phyloP scores from a whole-genome alignment of 2,888 invertebrate species.

The Mythimna loreyi region DNA sequence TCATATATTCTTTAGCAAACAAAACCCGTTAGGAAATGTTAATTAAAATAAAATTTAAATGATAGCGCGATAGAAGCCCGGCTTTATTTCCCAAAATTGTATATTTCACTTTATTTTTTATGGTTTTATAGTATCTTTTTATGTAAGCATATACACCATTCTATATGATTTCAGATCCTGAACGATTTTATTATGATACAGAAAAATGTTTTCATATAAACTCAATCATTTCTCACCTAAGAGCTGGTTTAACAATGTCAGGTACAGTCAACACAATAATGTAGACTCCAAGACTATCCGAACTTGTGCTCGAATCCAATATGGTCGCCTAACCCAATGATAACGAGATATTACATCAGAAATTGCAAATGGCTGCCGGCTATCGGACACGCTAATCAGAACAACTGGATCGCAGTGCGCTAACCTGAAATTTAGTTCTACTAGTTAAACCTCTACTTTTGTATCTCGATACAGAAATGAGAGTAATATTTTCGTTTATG shows the following conservation, averaged over 20 bases:
- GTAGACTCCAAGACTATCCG: background rate
- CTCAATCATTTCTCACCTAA: no score
- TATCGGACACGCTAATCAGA: conserved; percentile 50
- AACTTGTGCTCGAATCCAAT: conserved; percentile 6
- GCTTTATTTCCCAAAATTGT: conserved; percentile 1
- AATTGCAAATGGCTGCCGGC: conserved; percentile 52
- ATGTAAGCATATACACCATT: no score
- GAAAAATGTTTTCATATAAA: no score
- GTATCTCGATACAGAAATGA: conserved; percentile 23
- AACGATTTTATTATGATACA: no score
- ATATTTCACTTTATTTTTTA: background rate
- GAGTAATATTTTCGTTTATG: no score
- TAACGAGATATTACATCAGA: conserved; percentile 41
- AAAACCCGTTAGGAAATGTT: conserved; percentile 19
- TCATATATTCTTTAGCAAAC: conserved; percentile 27
- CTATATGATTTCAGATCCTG: background rate
- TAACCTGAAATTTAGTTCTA: conserved; percentile 56
- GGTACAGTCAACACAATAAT: background rate
- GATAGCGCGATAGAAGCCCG: background rate
- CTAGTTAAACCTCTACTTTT: conserved; percentile 25
- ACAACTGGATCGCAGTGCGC: conserved; percentile 39
- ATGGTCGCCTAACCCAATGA: conserved; percentile 21
- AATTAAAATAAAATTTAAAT: conserved; percentile 39
- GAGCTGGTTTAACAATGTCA: no score
- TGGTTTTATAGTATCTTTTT: no score